phyloP scores from a whole-genome alignment of 2,113 vertebrate species.

The Candoia aspera region DNA sequence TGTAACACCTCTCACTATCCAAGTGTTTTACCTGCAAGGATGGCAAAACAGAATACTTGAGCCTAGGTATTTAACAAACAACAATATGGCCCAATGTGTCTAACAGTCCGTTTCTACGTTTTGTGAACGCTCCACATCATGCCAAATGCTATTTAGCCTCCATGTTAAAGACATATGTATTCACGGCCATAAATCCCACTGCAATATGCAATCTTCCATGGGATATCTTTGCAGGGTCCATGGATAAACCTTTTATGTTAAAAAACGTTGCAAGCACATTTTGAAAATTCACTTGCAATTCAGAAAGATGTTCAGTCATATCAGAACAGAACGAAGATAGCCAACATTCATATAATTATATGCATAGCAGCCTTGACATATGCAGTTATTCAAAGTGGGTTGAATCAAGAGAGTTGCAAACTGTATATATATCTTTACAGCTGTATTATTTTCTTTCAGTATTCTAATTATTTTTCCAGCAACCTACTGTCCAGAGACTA shows the following conservation, averaged over 20 bases:
- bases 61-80: background rate
- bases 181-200: background rate
- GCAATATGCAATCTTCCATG: background rate
- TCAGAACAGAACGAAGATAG: background rate
- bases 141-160: background rate
- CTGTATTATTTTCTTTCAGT: background rate
- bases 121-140: background rate
- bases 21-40: background rate
- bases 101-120: background rate
- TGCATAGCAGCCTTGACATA: background rate
- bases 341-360: background rate
- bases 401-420: background rate
- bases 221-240: background rate
- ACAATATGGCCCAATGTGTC: background rate
- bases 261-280: constrained; percentile 23
- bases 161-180: background rate
- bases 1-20: background rate
- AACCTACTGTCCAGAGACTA: background rate
- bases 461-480: background rate
- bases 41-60: background rate
- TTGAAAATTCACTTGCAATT: constrained; percentile 20
- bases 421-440: background rate
- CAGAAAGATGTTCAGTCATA: constrained; percentile 4
- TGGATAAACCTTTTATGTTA: constrained; percentile 20
- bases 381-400: background rate